Evolutionary conservation across 2,888 invertebrate species (phyloP).

Genomic region (Eurytoma californica): DNA sequence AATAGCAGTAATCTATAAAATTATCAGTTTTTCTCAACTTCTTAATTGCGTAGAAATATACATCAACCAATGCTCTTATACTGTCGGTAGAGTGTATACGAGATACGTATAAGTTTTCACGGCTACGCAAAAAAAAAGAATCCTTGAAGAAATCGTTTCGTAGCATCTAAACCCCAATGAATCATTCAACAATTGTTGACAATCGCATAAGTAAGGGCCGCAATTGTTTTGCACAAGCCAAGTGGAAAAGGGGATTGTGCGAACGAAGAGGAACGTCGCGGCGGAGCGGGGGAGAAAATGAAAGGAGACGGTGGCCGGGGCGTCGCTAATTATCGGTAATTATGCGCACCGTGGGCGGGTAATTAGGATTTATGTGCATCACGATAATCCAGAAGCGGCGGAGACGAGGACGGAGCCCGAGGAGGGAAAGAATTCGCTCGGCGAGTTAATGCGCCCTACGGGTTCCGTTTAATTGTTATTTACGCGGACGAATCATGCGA

Average conservation of each 20-base stretch:
- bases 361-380: slow-evolving; percentile 70
- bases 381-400: slow-evolving; percentile 64
- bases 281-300: slow-evolving; percentile 13
- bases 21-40: too few species aligned
- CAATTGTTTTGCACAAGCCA: slow-evolving; percentile 39
- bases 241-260: slow-evolving; percentile 36
- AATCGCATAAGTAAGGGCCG: slow-evolving; percentile 1
- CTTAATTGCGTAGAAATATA: too few species aligned
- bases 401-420: slow-evolving; percentile 12
- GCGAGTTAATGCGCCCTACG: slow-evolving; percentile 60
- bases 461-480: slow-evolving; percentile 69
- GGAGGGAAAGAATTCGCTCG: neutral
- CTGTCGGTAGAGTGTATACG: too few species aligned
- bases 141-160: too few species aligned
- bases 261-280: neutral
- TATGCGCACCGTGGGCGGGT: slow-evolving; percentile 65
- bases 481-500: slow-evolving; percentile 69
- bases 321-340: slow-evolving; percentile 68
- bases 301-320: slow-evolving; percentile 55
- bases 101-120: too few species aligned
- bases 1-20: too few species aligned
- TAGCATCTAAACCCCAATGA: too few species aligned
- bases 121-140: too few species aligned
- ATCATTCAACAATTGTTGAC: slow-evolving; percentile 4
- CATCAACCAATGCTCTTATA: too few species aligned